phyloP scores from a whole-genome alignment of 1,140 invertebrate species.

The Gryon sp. region DNA sequence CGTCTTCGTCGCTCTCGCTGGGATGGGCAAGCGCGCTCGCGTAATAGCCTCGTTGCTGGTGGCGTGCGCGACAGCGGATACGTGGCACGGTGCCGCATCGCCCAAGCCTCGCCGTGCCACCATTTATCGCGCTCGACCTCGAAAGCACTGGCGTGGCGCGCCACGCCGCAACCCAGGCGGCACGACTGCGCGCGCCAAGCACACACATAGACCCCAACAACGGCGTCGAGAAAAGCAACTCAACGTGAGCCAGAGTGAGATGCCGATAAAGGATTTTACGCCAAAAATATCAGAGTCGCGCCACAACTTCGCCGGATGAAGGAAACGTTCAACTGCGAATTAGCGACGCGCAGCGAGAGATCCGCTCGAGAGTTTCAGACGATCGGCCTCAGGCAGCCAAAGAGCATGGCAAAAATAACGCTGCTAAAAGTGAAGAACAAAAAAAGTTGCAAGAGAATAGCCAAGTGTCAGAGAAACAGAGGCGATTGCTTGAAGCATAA shows the following conservation, averaged over 20 bases:
- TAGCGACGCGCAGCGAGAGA: slow-evolving; percentile 51
- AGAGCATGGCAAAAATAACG: no score
- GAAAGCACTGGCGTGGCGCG: slow-evolving; percentile 72
- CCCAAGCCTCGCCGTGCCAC: slow-evolving; percentile 59
- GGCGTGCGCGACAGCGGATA: slow-evolving; percentile 76
- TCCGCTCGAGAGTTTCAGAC: no score
- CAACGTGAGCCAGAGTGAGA: slow-evolving; percentile 35
- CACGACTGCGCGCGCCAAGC: slow-evolving; percentile 32
- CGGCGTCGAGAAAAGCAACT: not conserved
- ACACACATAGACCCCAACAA: slow-evolving; percentile 1
- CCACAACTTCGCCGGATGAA: slow-evolving; percentile 56
- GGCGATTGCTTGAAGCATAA: slow-evolving; percentile 9
- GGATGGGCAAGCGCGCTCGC: slow-evolving; percentile 73
- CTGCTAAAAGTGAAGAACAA: no score
- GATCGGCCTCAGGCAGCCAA: no score
- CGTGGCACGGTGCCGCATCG: slow-evolving; percentile 70
- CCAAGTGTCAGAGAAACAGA: not conserved
- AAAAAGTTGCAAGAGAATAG: slow-evolving; percentile 5
- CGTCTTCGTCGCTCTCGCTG: slow-evolving; percentile 64
- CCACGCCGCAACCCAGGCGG: slow-evolving; percentile 55
- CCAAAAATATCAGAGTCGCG: slow-evolving; percentile 57
- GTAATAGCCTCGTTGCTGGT: slow-evolving; percentile 78
- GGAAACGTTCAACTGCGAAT: slow-evolving; percentile 61
- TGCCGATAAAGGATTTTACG: slow-evolving; percentile 50
- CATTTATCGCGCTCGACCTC: slow-evolving; percentile 70